A percentile compares a stretch with the other conserved stretches of the same genome.
Evolutionary conservation across 1,140 invertebrate species (phyloP).

Genomic region (Heliconius eleuchia): DNA sequence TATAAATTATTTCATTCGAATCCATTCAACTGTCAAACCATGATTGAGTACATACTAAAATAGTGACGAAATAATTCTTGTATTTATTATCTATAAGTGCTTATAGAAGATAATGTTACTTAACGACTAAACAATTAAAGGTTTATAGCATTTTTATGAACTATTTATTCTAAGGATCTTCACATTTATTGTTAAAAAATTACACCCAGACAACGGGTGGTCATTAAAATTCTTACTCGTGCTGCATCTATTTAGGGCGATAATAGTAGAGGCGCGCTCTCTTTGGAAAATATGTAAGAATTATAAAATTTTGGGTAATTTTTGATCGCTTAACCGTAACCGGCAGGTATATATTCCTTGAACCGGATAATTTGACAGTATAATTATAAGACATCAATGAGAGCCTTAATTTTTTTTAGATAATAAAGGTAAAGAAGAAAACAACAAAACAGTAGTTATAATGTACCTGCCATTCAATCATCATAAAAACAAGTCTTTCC

Average conservation of each 20-base stretch:
- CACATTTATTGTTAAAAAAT: conserved; percentile 29
- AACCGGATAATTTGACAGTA: not conserved
- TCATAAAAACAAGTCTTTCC: conserved; percentile 35
- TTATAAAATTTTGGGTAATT: not conserved
- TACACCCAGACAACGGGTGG: conserved; percentile 38
- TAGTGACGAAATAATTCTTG: conserved; percentile 8
- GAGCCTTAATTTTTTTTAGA: conserved; percentile 9
- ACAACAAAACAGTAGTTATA: conserved; percentile 15
- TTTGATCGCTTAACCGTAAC: not conserved
- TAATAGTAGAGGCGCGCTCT: conserved; percentile 19
- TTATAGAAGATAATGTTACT: not conserved
- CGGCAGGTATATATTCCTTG: not conserved
- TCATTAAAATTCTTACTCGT: conserved; percentile 68
- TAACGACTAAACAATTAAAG: not conserved
- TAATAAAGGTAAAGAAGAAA: not conserved
- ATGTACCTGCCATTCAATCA: conserved; percentile 31
- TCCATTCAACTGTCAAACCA: conserved; percentile 6
- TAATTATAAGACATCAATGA: conserved; percentile 5
- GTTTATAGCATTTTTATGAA: not conserved
- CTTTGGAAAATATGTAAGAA: conserved; percentile 20
- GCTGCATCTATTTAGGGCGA: conserved; percentile 60
- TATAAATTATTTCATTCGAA: conserved; percentile 12
- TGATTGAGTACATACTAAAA: conserved; percentile 13
- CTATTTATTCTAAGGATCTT: not conserved
- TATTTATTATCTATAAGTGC: not conserved